phyloP scores from a whole-genome alignment of 2,113 vertebrate genomes.

The Pogonocichla stellata region DNA sequence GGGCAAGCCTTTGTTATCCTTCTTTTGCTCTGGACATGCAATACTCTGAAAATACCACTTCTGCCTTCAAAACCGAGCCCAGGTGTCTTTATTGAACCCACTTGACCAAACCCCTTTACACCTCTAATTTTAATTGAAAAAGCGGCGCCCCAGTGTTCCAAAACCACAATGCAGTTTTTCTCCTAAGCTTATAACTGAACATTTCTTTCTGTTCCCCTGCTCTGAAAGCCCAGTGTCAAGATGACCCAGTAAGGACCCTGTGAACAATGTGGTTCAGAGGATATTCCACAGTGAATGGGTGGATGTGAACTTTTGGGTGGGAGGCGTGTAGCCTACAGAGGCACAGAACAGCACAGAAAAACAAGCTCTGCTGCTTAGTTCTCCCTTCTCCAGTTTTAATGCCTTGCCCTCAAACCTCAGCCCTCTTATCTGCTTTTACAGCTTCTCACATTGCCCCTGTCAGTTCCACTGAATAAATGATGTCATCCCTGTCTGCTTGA shows the following conservation, averaged over 20 bases:
- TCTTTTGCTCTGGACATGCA: background rate
- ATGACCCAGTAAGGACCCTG: background rate
- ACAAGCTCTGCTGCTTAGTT: background rate
- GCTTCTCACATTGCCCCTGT: constrained; percentile 52
- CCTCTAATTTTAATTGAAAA: background rate
- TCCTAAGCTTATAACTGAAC: background rate
- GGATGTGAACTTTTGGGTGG: background rate
- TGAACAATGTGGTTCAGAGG: background rate
- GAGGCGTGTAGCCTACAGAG: accelerated
- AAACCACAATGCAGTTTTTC: background rate
- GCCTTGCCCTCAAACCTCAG: constrained; percentile 22
- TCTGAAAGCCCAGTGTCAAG: background rate
- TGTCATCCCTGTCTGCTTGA: constrained; percentile 44
- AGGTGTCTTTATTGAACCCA: background rate
- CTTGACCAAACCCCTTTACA: background rate
- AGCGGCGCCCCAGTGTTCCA: background rate
- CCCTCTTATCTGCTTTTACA: constrained; percentile 58
- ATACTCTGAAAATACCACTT: background rate
- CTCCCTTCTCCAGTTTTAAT: constrained; percentile 7
- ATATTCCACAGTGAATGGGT: background rate
- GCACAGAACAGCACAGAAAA: background rate
- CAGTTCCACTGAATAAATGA: constrained; percentile 55
- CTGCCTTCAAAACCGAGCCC: background rate
- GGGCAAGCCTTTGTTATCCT: background rate
- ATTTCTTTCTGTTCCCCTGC: background rate